These are phyloP conservation scores for Melanchra persicariae DNA, from an alignment of 2,888 invertebrate species.

Conservation along the genomic window DNA sequence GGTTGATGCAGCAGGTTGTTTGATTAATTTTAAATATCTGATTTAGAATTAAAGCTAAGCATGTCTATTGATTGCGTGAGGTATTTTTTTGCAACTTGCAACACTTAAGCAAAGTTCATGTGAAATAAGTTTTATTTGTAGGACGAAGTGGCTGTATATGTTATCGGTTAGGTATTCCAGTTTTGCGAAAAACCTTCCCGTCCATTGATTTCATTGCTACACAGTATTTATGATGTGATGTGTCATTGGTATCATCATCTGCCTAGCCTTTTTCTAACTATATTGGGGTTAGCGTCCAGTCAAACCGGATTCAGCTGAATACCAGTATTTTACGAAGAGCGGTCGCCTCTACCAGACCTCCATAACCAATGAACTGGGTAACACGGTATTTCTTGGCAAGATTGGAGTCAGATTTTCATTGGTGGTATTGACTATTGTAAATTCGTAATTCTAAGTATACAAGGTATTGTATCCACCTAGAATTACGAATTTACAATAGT, in stretches of 20 bases:
- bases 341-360: too few species aligned
- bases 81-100: not conserved
- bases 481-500: constrained; percentile 1
- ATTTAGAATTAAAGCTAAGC: not conserved
- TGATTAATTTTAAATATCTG: not conserved
- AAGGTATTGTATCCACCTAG: too few species aligned
- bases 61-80: not conserved
- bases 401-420: too few species aligned
- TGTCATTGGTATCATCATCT: too few species aligned
- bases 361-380: too few species aligned
- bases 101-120: not conserved
- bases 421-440: not conserved
- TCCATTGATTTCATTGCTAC: not conserved
- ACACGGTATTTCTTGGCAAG: too few species aligned
- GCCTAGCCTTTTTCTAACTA: too few species aligned
- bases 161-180: not conserved
- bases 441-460: not conserved
- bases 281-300: too few species aligned
- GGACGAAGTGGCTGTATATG: not conserved
- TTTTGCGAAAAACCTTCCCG: not conserved
- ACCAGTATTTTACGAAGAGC: too few species aligned
- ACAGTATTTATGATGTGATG: not conserved
- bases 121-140: not conserved
- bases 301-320: too few species aligned
- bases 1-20: constrained; percentile 3